Conservation (phyloP, 2,113 vertebrate genomes). For the Ranitomeya variabilis region DNA sequence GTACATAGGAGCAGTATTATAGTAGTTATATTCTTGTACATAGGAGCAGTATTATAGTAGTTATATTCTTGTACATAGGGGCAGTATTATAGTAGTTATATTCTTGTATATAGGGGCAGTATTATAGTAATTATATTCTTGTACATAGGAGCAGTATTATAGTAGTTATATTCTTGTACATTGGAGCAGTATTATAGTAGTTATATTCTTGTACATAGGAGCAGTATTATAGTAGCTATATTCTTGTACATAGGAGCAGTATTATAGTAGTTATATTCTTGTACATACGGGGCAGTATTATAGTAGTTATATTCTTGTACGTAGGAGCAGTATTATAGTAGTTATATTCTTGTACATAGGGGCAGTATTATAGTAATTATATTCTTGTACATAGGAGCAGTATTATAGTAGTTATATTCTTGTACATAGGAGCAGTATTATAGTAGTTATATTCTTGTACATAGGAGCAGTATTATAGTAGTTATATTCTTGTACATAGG, state of each 20-base stretch:
- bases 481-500: constrained; percentile 11
- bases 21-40: not conserved
- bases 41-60: constrained; percentile 1
- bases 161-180: too few relatives aligned
- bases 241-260: not conserved
- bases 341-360: constrained; percentile 11
- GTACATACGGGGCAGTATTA: not conserved
- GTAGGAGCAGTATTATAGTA: constrained; percentile 1
- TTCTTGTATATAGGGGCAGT: not conserved
- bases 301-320: too few relatives aligned
- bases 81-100: not conserved
- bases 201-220: constrained; percentile 5
- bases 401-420: constrained; percentile 11
- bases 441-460: too few relatives aligned
- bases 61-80: constrained; percentile 7
- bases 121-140: constrained; percentile 14
- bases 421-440: not conserved
- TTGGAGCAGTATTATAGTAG: not conserved
- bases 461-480: constrained; percentile 4
- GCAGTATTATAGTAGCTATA: not conserved
- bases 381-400: not conserved
- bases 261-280: constrained; percentile 17
- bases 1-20: not conserved
- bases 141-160: not conserved
- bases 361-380: not conserved